A percentile compares a stretch with the other conserved stretches of the same genome.
Conservation (phyloP, 2,797 vertebrate genomes). For the Molothrus ater region DNA sequence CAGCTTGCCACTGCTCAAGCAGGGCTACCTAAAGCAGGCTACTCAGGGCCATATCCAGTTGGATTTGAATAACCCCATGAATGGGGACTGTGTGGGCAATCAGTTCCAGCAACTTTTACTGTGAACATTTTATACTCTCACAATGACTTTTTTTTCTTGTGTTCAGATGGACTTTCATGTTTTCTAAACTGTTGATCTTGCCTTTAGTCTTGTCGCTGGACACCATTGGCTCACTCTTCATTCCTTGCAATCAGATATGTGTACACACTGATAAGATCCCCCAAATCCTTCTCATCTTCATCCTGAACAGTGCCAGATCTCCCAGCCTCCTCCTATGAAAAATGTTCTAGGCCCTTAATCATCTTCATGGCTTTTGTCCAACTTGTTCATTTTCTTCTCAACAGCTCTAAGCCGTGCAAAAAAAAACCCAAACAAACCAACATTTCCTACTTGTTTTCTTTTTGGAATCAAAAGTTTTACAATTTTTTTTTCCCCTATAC, state of each 20-base stretch:
- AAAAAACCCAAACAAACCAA: not conserved
- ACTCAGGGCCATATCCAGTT: not conserved
- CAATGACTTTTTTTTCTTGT: not conserved
- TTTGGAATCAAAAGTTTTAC: not conserved
- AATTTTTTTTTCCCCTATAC: rapidly evolving
- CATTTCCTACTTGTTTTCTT: not conserved
- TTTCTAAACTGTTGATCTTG: not conserved
- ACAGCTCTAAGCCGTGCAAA: rapidly evolving
- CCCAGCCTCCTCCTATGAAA: not conserved
- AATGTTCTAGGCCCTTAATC: not conserved
- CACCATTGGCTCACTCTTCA: not conserved
- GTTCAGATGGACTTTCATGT: not conserved
- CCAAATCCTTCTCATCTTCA: not conserved
- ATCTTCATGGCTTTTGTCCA: not conserved
- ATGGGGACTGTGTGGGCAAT: not conserved
- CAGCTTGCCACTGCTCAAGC: not conserved
- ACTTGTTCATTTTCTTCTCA: not conserved
- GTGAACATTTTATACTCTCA: not conserved
- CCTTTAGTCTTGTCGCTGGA: not conserved
- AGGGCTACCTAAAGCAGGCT: too few species aligned
- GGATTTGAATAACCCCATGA: not conserved
- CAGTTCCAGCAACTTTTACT: not conserved
- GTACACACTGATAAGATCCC: not conserved
- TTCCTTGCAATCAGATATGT: not conserved
- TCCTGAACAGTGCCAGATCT: not conserved